A percentile compares a stretch with the other conserved stretches of the same genome.
phyloP scores from a whole-genome alignment of 2,888 invertebrate genomes.

The Calliopum simillimum region DNA sequence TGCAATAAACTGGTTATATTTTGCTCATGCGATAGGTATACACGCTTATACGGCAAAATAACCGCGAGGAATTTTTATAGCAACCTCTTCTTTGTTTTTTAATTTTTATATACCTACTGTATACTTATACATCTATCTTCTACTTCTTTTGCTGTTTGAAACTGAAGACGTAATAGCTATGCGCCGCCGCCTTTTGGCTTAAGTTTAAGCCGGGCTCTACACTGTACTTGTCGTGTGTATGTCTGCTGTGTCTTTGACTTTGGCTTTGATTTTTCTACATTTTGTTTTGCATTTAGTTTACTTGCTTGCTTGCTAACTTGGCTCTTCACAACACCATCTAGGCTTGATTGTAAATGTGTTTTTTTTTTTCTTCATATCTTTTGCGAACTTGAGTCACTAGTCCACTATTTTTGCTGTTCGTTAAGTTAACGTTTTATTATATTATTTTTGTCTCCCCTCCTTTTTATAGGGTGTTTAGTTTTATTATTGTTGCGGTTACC shows the following conservation, averaged over 20 bases:
- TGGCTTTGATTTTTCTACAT: slow-evolving; percentile 37
- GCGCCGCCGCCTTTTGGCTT: not conserved
- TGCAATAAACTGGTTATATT: slow-evolving; percentile 21
- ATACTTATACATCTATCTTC: not conserved
- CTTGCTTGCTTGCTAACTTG: not conserved
- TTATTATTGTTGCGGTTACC: slow-evolving; percentile 17
- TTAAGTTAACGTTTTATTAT: too few relatives aligned
- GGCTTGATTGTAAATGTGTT: too few relatives aligned
- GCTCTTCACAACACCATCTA: too few relatives aligned
- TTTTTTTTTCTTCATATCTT: too few relatives aligned
- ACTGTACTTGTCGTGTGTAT: too few relatives aligned
- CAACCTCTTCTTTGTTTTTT: slow-evolving; percentile 18
- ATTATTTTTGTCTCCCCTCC: not conserved
- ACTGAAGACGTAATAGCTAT: slow-evolving; percentile 13
- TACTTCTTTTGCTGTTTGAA: slow-evolving; percentile 8
- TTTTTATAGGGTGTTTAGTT: slow-evolving; percentile 10
- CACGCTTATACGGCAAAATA: slow-evolving; percentile 4
- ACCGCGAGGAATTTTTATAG: slow-evolving; percentile 19
- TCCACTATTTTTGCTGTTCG: too few relatives aligned
- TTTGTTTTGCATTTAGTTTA: slow-evolving; percentile 11
- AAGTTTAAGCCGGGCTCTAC: slow-evolving; percentile 8
- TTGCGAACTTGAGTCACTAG: too few relatives aligned
- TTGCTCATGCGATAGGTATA: not conserved
- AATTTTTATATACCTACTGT: not conserved
- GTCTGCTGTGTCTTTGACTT: slow-evolving; percentile 39